Evolutionary conservation across 2,888 invertebrate species (phyloP), one percentile per base, ranked within the genome.

Genomic region (Meloe dianella): DNA sequence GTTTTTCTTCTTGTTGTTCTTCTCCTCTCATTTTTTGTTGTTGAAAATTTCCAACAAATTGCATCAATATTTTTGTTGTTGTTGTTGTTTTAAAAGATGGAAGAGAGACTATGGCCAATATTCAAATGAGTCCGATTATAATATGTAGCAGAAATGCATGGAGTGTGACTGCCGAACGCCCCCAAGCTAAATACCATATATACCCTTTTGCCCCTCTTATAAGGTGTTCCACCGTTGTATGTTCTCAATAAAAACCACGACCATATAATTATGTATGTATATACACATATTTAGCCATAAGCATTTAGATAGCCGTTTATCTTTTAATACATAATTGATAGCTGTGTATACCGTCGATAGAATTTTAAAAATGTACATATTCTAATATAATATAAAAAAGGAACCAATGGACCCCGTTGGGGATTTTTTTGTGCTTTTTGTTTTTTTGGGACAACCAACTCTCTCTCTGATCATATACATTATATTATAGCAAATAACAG

Each of bases 301-400:
- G 84, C 83, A 82, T 79, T 84, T 75, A 73, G 82, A 83, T 80
- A 80, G 82, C 79, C 83, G 83, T 84, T 84, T 83, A 84, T 84
- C 83, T 84, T 73, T 80, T 82, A 83, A 83, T 83, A 83, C 82
- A 83, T 84, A 84, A 84, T 84, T 84, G 84, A 84, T 84, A 82
- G 83, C 83, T 83, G 79, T 79, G 79, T 78, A 80, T 76, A 74
- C 79, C 57, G 63, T 77, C 81, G 82, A 82, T 82, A 83, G 83
- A 83, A 83, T 83, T 80, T 81, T 79, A 83, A 83, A 83, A 83
- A 82, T 82, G 79, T 81, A 80, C 81, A 81, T 81, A 82, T 81
- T 80, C 80, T 80, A 80, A 80, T 79, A 76, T 75, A 72, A 74
- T 73, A 71, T 71, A 73, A 71, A 71, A 68, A 66, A 63, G 68